phyloP scores from a whole-genome alignment of 2,113 vertebrate species.

The Poecilia latipinna region DNA sequence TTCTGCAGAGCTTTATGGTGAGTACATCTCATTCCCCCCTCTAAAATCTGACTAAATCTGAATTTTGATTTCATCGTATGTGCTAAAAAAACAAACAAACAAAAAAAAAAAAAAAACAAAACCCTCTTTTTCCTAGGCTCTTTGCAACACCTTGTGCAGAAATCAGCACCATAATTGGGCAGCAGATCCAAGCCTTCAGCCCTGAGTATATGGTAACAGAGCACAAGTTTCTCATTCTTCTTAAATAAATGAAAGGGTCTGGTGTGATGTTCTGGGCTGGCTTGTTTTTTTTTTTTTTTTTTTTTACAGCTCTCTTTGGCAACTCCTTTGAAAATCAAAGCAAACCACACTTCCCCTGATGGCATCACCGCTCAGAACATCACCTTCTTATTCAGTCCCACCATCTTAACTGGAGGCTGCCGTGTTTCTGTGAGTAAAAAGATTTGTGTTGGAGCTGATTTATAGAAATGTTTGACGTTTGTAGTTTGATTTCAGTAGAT shows the following conservation, averaged over 20 bases:
- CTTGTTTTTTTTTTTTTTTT: neutral
- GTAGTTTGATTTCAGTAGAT: neutral
- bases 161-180: slow-evolving; percentile 5
- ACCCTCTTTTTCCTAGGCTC: slow-evolving; percentile 19
- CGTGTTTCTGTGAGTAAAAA: slow-evolving; percentile 29
- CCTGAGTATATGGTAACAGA: slow-evolving; percentile 41
- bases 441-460: neutral
- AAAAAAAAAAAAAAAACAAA: no score
- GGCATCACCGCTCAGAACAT: slow-evolving; percentile 28
- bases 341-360: slow-evolving; percentile 48
- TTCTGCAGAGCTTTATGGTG: slow-evolving; percentile 56
- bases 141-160: slow-evolving; percentile 38
- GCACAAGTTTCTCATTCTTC: neutral
- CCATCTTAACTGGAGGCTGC: slow-evolving; percentile 16
- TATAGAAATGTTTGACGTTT: neutral
- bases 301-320: slow-evolving; percentile 35
- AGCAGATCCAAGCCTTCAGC: slow-evolving; percentile 44
- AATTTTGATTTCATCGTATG: neutral
- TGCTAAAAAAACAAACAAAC: neutral
- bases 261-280: neutral
- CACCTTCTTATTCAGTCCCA: slow-evolving; percentile 15
- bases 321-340: slow-evolving; percentile 3
- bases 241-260: neutral
- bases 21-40: neutral
- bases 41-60: no score